Percentiles rank a stretch among this genome's conserved stretches.
These are phyloP conservation scores for Suricata suricatta DNA, from an alignment of 2,113 vertebrate genomes.

Conservation along the genomic window DNA sequence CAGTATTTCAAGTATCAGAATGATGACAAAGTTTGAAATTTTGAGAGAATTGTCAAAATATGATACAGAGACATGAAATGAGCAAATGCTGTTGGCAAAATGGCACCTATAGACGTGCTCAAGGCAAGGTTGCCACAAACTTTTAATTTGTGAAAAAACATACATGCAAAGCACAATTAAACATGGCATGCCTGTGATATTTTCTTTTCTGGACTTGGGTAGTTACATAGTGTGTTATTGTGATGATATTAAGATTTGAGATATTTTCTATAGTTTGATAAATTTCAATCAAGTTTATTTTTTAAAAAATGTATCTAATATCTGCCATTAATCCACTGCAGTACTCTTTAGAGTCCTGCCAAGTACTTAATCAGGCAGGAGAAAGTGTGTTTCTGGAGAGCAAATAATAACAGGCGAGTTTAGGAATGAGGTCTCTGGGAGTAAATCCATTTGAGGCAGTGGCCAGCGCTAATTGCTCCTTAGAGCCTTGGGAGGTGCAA, in stretches of 20 bases:
- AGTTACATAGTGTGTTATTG: neutral
- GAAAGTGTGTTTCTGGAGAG: slow-evolving; percentile 2
- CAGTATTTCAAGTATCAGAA: neutral
- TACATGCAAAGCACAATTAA: neutral
- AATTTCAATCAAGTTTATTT: neutral
- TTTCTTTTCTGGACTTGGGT: neutral
- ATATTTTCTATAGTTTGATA: neutral
- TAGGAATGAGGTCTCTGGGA: neutral
- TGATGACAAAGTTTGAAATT: neutral
- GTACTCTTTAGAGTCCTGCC: neutral
- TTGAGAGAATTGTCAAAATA: neutral
- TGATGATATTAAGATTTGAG: neutral
- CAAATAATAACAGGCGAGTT: neutral
- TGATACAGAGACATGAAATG: neutral
- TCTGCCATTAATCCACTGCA: neutral
- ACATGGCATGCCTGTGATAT: neutral
- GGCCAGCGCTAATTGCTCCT: neutral
- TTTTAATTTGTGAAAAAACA: neutral
- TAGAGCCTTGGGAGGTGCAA: neutral
- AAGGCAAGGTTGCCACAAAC: neutral
- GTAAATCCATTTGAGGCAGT: slow-evolving; percentile 5
- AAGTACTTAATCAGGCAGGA: slow-evolving; percentile 1
- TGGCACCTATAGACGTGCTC: neutral
- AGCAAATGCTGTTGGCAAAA: neutral
- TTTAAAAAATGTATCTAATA: neutral